Evolutionary conservation across 2,797 vertebrate species (phyloP), one percentile per base, ranked within the genome.

Genomic region (Thripadectes ignobilis): DNA sequence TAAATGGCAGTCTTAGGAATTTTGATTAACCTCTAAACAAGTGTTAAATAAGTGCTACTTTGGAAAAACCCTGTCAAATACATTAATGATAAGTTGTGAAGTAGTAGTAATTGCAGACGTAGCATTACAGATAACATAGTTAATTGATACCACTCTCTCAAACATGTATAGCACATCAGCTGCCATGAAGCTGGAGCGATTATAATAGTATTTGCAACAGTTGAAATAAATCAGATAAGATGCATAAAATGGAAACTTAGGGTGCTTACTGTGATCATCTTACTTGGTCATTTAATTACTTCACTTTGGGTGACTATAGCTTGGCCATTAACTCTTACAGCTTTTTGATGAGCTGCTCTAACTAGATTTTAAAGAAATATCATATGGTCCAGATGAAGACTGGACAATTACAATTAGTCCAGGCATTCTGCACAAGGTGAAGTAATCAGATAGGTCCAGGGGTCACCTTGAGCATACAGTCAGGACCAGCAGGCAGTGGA

Each of bases 1-100:
- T 97, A 97, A 97, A 97, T 82, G 24, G 32, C 88, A 91, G 88
- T 94, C 91, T 96, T 90, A 93, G 93, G 85, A 96, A 96, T 97
- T 97, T 97, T 97, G 94, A 97, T 98, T 97, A 97, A 97, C 94
- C 90, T 97, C 96, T 97, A 96, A 97, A 96, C 97, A 97, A 97
- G 92, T 96, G 79, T 97, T 97, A 96, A 97, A 97, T 97, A 97
- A 97, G 93, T 95, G 85, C 97, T 97, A 91, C 95, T 97, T 96
- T 95, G 52, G 75, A 73, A 96, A 96, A 96, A 75, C 69, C 79
- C 88, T 88, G 93, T 94, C 89, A 96, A 97, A 97, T 94, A 82
- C 86, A 95, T 97, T 98, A 97, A 96, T 96, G 95, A 96, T 96
- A 97, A 97, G 91, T 96, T 95, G 48, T 93, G 92, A 96, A 97